Evolutionary conservation across 1,140 invertebrate genomes (phyloP).

Genomic region (Macrocentrus cingulum): DNA sequence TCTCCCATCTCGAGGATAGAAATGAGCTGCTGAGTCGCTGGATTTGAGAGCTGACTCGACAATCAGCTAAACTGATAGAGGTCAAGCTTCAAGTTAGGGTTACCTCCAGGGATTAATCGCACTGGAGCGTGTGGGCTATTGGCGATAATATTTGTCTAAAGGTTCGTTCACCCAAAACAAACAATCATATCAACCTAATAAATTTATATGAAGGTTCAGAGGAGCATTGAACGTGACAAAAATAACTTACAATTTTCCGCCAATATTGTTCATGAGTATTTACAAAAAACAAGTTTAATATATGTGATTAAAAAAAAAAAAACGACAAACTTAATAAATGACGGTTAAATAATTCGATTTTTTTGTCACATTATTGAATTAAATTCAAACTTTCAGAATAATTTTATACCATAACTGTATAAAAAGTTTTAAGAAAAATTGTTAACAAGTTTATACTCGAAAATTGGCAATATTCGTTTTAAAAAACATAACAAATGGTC

Average conservation of each 20-base stretch:
- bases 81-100: background rate
- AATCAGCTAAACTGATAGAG: background rate
- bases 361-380: too few species aligned
- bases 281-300: too few species aligned
- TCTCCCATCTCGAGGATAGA: background rate
- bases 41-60: conserved; percentile 14
- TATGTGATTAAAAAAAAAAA: too few species aligned
- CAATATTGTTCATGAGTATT: background rate
- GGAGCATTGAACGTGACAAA: background rate
- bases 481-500: too few species aligned
- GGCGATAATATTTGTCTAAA: background rate
- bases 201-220: background rate
- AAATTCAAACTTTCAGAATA: too few species aligned
- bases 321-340: too few species aligned
- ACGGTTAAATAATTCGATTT: too few species aligned
- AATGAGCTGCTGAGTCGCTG: conserved; percentile 5
- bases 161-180: background rate
- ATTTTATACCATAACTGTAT: too few species aligned
- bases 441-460: too few species aligned
- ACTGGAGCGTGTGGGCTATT: background rate
- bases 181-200: conserved; percentile 2
- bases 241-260: background rate
- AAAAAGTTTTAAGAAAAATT: too few species aligned
- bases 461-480: too few species aligned
- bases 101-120: background rate